A percentile compares a stretch with the other conserved stretches of the same genome.
These are phyloP conservation scores for Noctua fimbriata DNA, from an alignment of 2,888 invertebrate genomes.

Conservation along the genomic window DNA sequence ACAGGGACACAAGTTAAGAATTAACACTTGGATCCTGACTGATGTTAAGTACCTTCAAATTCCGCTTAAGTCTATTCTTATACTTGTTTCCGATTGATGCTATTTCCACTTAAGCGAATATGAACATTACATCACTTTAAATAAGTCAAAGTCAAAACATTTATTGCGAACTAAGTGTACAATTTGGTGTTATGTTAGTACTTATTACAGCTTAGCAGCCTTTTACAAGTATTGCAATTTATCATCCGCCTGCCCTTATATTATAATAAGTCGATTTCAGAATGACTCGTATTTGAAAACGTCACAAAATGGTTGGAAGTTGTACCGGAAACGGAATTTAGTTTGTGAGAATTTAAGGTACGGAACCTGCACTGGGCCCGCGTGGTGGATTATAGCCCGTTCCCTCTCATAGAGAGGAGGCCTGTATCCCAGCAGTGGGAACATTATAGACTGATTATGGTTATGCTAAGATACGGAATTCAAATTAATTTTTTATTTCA, in stretches of 20 bases:
- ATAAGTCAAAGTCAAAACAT: too few relatives aligned
- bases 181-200: too few relatives aligned
- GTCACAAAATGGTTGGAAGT: neutral
- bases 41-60: neutral
- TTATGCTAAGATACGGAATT: neutral
- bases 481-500: neutral
- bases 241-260: too few relatives aligned
- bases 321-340: neutral
- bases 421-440: too few relatives aligned
- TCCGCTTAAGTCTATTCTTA: neutral
- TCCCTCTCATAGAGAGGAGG: too few relatives aligned
- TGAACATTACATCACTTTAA: neutral
- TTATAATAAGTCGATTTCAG: neutral
- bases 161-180: too few relatives aligned
- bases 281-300: neutral
- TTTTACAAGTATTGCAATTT: too few relatives aligned
- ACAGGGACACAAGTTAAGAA: neutral
- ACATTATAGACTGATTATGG: too few relatives aligned
- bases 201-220: too few relatives aligned
- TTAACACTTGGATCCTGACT: neutral
- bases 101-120: neutral
- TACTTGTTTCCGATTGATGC: neutral
- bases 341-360: too few relatives aligned
- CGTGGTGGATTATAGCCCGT: too few relatives aligned
- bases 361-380: too few relatives aligned